These are phyloP conservation scores for Gallinago undulata DNA, from an alignment of 2,113 vertebrate species.

Conservation along the genomic window DNA sequence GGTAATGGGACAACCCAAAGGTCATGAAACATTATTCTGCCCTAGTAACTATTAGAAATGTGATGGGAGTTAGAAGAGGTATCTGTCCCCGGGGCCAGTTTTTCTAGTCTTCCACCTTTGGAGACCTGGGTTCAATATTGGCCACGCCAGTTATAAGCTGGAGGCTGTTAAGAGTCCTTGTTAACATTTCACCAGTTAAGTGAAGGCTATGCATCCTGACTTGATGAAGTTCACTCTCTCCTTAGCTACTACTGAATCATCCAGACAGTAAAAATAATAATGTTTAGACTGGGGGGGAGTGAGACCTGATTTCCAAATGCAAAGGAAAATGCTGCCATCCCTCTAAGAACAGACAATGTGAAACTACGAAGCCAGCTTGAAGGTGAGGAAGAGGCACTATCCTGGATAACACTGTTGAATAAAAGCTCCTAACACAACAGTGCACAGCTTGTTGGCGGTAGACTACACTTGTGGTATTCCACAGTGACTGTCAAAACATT, in stretches of 20 bases:
- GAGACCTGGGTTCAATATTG: neutral
- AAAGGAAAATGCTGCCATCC: neutral
- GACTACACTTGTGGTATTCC: neutral
- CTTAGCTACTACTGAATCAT: neutral
- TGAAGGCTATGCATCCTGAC: neutral
- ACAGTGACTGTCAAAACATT: neutral
- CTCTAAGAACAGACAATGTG: neutral
- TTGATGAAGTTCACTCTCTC: neutral
- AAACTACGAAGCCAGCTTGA: neutral
- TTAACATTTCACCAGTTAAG: slow-evolving; percentile 9
- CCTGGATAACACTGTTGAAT: neutral
- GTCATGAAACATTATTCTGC: slow-evolving; percentile 69
- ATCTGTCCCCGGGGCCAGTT: slow-evolving; percentile 4
- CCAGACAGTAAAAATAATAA: neutral
- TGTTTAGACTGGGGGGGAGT: neutral
- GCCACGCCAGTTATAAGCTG: neutral
- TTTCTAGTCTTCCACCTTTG: slow-evolving; percentile 39
- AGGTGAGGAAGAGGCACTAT: neutral
- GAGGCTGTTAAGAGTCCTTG: neutral
- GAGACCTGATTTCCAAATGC: neutral
- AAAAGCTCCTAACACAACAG: neutral
- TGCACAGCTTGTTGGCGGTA: neutral
- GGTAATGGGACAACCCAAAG: slow-evolving; percentile 54
- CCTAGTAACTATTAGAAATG: slow-evolving; percentile 60
- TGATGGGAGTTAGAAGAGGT: slow-evolving; percentile 13